Conservation (phyloP, 1,140 invertebrate species). For the Trichoplusia ni region DNA sequence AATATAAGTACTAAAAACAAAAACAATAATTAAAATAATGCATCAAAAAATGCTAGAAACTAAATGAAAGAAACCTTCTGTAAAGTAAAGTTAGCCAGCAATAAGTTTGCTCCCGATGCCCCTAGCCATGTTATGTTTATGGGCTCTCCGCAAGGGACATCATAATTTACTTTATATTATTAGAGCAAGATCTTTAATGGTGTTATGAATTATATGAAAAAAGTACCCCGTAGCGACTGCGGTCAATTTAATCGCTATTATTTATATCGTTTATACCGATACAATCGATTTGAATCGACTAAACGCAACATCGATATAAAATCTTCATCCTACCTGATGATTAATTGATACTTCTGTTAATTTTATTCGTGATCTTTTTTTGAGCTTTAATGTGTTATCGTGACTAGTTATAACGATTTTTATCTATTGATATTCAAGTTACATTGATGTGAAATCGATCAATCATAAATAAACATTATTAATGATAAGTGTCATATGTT, state of each 20-base stretch:
- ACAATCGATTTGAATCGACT: slow-evolving; percentile 22
- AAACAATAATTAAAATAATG: too few species aligned
- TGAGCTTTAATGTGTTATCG: slow-evolving; percentile 46
- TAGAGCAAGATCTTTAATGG: slow-evolving; percentile 64
- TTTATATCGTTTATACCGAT: slow-evolving; percentile 58
- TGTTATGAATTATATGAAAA: slow-evolving; percentile 63
- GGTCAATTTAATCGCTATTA: slow-evolving; percentile 67
- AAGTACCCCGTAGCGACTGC: slow-evolving; percentile 57
- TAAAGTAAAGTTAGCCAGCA: too few species aligned
- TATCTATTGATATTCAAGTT: slow-evolving; percentile 54
- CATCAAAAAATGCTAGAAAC: too few species aligned
- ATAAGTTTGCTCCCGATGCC: neutral
- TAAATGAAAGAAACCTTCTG: too few species aligned
- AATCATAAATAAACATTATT: slow-evolving; percentile 69
- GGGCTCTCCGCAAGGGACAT: slow-evolving; percentile 4
- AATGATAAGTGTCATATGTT: slow-evolving; percentile 62
- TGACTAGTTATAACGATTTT: slow-evolving; percentile 52
- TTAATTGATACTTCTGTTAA: slow-evolving; percentile 27
- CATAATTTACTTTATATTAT: slow-evolving; percentile 59
- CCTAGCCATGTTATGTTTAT: slow-evolving; percentile 9
- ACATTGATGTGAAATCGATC: slow-evolving; percentile 49
- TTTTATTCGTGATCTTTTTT: slow-evolving; percentile 40
- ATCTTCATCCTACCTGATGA: slow-evolving; percentile 21
- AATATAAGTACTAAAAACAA: too few species aligned
- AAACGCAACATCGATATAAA: slow-evolving; percentile 23